Evolutionary conservation across 2,888 invertebrate species (phyloP).

Genomic region (Seira sanloemensis): DNA sequence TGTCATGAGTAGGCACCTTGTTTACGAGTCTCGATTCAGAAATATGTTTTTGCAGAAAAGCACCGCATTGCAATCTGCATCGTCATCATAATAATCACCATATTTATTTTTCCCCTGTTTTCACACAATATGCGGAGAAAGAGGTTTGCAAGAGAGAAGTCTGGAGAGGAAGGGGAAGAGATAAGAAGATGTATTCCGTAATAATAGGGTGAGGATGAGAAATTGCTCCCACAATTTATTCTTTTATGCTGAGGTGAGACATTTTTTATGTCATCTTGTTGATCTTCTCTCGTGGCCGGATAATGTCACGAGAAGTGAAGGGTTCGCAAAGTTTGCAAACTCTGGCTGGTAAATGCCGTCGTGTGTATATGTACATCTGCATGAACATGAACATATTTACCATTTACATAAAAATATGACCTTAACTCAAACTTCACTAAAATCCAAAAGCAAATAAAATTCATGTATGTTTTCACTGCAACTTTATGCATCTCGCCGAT

Average conservation of each 20-base stretch:
- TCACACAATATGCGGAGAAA: slow-evolving; percentile 3
- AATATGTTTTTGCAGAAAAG: not conserved
- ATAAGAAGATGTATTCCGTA: no score
- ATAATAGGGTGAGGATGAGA: not conserved
- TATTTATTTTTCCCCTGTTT: not conserved
- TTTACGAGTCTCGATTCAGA: not conserved
- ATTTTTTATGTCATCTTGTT: slow-evolving; percentile 5
- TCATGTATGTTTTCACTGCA: no score
- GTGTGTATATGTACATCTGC: no score
- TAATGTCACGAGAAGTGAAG: not conserved
- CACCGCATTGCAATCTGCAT: slow-evolving; percentile 56
- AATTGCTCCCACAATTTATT: no score
- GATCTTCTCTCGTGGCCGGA: not conserved
- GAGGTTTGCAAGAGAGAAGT: not conserved
- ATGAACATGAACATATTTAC: no score
- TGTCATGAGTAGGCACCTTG: no score
- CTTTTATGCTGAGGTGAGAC: slow-evolving; percentile 1
- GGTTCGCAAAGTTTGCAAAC: no score
- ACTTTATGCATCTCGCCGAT: no score
- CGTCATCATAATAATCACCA: slow-evolving; percentile 25
- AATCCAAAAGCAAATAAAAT: no score
- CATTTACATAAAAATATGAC: no score
- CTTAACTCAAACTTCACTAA: no score
- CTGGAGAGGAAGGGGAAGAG: not conserved
- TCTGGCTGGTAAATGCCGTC: no score